A percentile compares a stretch with the other conserved stretches of the same genome.
These are phyloP conservation scores for western clawed frog (Xenopus tropicalis) DNA, from an alignment of 2,113 vertebrate species.

Conservation along the genomic window DNA sequence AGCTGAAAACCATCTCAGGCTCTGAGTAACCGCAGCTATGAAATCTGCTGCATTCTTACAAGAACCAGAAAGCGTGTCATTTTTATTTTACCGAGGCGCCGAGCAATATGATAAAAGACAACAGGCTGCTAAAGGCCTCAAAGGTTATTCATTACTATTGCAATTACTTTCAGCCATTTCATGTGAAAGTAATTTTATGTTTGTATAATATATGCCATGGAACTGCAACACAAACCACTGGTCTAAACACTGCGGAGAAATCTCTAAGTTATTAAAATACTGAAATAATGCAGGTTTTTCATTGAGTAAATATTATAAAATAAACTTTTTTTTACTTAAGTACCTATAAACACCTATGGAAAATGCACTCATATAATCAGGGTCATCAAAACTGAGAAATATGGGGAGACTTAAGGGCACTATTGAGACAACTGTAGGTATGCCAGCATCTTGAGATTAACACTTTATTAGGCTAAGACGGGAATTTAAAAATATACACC, in stretches of 20 bases:
- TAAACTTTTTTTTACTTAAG: no score
- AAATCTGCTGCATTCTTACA: conserved; percentile 31
- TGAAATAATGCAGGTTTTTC: no score
- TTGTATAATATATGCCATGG: neutral
- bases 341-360: no score
- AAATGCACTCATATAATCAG: no score
- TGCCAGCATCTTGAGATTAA: no score
- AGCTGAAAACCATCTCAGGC: conserved; percentile 32
- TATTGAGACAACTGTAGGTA: no score
- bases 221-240: neutral
- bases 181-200: conserved; percentile 25
- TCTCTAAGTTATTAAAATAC: no score
- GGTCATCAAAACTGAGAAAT: no score
- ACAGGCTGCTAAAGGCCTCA: conserved; percentile 20
- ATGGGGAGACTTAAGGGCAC: no score
- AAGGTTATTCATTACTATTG: conserved; percentile 31
- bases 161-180: conserved; percentile 13
- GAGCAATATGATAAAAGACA: conserved; percentile 33
- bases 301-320: no score
- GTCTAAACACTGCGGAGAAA: neutral
- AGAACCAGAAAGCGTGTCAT: conserved; percentile 34
- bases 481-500: no score
- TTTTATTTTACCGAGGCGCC: conserved; percentile 32
- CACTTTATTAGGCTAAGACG: no score
- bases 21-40: conserved; percentile 37